These are phyloP conservation scores for Psittacula echo DNA, from an alignment of 2,797 vertebrate species.

Conservation along the genomic window DNA sequence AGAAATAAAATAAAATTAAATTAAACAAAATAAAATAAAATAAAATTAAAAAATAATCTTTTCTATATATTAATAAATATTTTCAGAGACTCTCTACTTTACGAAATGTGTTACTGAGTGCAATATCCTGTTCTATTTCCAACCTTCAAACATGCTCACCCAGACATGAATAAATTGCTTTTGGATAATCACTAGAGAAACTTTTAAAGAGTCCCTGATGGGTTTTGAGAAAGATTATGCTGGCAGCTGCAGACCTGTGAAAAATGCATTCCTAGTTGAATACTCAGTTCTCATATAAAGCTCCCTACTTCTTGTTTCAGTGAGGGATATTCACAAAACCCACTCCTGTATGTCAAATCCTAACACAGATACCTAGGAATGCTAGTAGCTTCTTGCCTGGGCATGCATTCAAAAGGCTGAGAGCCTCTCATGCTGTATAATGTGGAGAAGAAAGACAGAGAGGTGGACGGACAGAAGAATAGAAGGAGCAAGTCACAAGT, in stretches of 20 bases:
- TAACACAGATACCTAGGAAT: not conserved
- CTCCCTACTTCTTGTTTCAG: not conserved
- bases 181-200: not conserved
- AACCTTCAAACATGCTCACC: not conserved
- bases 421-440: not conserved
- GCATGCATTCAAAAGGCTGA: not conserved
- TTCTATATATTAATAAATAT: not conserved
- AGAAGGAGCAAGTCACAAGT: not conserved
- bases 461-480: accelerated
- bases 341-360: not conserved
- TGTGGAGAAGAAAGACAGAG: not conserved
- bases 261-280: not conserved
- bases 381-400: not conserved
- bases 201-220: not conserved
- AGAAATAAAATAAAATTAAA: not conserved
- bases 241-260: not conserved
- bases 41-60: not conserved
- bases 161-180: not conserved
- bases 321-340: not conserved
- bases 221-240: not conserved
- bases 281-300: not conserved
- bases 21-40: not conserved
- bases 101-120: not conserved
- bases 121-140: not conserved
- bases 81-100: not conserved